Evolutionary conservation across 2,797 vertebrate species (phyloP), one percentile per base, ranked within the genome.

Genomic region (Salmo trutta): DNA sequence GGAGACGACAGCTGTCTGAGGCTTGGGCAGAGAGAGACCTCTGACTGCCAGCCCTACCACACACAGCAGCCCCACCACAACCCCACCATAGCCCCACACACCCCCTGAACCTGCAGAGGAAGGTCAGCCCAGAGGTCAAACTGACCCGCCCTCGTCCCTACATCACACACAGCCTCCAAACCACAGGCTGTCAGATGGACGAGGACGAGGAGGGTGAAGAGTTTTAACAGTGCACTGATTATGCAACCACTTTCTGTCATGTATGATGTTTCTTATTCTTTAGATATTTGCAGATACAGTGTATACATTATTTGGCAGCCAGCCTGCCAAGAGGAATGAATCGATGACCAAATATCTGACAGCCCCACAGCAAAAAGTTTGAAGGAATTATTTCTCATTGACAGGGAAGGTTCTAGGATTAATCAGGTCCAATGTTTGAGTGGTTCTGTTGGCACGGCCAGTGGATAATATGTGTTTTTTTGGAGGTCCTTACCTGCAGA

Each of bases 371-470:
- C 65, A 54, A 75, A 86, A 19, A 84, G 85, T 47, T 75, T 75
- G 87, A 69, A 36, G 17, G 67, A 31, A 17, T 33, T 83, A 75
- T 74, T 71, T 84, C 77, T 24, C 56, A 36, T 24, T 51, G 33
- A 64, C 56, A 56, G 67, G 71, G 77, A 82, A 86, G 87, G 82
- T 79, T 88, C 88, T 75, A 80, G 82, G 85, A 90, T 86, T 85
- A 88, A 88, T 90, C 90, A 87, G 79, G 41, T 24, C 88, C 88
- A 82, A 64, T 79, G 90, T 88, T 66, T 47, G 78, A 62, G 68
- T 36, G 51, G 21, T 16, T 64, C 31, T 56, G 62, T 27, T 24
- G 74, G 31, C 56, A 47, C 1, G 71, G 74, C n/a, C 41, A 52
- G 47, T 24, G 41, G 70, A 24, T 71, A 52, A 52, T 19, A 17